phyloP scores from a whole-genome alignment of 2,797 vertebrate species.

The Parotocinclus haroldoi region DNA sequence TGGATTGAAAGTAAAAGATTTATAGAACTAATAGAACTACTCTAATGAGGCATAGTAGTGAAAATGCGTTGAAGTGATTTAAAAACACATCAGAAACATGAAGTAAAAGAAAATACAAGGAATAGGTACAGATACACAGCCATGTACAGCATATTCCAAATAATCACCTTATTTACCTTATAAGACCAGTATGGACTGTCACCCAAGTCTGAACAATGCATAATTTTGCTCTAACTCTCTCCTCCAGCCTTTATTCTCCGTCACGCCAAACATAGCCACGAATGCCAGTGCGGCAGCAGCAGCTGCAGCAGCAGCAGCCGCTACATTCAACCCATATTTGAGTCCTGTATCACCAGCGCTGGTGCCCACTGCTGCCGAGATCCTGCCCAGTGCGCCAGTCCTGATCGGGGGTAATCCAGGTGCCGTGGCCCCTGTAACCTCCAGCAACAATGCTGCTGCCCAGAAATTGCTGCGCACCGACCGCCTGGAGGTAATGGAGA shows the following conservation, averaged over 20 bases:
- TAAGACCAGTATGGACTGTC: no score
- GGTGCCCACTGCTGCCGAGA: slow-evolving; percentile 78
- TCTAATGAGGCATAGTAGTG: no score
- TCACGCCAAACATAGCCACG: slow-evolving; percentile 86
- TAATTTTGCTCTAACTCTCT: slow-evolving; percentile 5
- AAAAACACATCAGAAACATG: no score
- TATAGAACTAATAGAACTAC: no score
- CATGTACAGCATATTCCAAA: no score
- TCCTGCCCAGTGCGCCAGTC: slow-evolving; percentile 84
- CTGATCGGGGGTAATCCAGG: slow-evolving; percentile 87
- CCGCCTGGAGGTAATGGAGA: slow-evolving; percentile 87
- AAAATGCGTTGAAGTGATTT: no score
- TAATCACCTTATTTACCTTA: no score
- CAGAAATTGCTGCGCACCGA: slow-evolving; percentile 95
- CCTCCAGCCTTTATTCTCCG: slow-evolving; percentile 90
- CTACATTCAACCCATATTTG: slow-evolving; percentile 95
- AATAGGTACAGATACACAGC: no score
- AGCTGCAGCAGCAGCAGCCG: slow-evolving; percentile 73
- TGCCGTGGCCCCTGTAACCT: slow-evolving; percentile 76
- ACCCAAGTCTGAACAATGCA: no score
- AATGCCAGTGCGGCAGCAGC: slow-evolving; percentile 81
- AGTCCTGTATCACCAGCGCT: slow-evolving; percentile 89
- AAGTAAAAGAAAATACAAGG: no score
- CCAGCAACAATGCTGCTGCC: slow-evolving; percentile 76
- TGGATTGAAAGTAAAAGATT: no score